These are phyloP conservation scores for Lacanobia wlatinum DNA, from an alignment of 2,888 invertebrate species.

Conservation along the genomic window DNA sequence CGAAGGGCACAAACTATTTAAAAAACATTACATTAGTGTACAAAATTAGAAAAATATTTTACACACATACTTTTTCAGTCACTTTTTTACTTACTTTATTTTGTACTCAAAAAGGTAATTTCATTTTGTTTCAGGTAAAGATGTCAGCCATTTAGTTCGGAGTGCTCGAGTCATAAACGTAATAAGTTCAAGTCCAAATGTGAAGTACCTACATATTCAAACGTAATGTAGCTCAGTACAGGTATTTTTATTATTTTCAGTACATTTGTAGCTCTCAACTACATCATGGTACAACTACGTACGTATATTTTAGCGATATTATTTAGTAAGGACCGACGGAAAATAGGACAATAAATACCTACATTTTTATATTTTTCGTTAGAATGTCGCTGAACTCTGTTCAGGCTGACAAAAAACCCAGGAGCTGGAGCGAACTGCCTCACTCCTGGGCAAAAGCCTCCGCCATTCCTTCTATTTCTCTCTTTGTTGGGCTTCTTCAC, in stretches of 20 bases:
- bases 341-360: neutral
- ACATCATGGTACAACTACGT: neutral
- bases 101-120: constrained; percentile 49
- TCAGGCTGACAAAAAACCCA: no score
- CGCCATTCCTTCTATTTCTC: no score
- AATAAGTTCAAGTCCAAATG: constrained; percentile 11
- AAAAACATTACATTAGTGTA: neutral
- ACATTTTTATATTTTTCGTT: no score
- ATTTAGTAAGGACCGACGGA: neutral
- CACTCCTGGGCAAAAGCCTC: no score
- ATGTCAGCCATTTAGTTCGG: constrained; percentile 23
- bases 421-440: no score
- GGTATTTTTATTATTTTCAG: constrained; percentile 27
- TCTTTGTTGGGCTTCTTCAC: no score
- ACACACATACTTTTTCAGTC: neutral
- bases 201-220: constrained; percentile 15
- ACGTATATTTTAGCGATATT: neutral
- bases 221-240: neutral
- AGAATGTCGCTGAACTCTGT: no score
- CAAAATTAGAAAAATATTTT: constrained; percentile 9
- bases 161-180: constrained; percentile 9
- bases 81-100: constrained; percentile 8
- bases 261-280: neutral
- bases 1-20: neutral
- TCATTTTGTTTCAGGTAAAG: constrained; percentile 56